Percentiles rank a stretch among this genome's conserved stretches.
These are phyloP conservation scores for Gymnothorax reevesii DNA, from an alignment of 2,797 vertebrate species.

Conservation along the genomic window DNA sequence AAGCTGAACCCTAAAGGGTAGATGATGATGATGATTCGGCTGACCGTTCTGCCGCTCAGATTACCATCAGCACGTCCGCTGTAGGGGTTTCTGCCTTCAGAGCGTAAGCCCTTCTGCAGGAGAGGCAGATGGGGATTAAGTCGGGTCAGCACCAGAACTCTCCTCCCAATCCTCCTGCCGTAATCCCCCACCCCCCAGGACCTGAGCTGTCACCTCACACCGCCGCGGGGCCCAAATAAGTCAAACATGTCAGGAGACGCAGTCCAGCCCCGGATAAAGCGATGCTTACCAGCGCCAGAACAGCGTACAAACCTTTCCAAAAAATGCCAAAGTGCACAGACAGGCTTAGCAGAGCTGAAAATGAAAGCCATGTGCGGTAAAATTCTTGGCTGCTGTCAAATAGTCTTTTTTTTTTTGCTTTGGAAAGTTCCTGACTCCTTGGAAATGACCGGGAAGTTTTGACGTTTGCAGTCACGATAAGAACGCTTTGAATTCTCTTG, in stretches of 20 bases:
- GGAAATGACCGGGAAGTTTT: too few relatives aligned
- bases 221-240: background rate
- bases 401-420: too few relatives aligned
- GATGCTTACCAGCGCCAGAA: background rate
- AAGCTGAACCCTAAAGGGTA: background rate
- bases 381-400: background rate
- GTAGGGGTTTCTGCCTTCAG: background rate
- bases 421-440: too few relatives aligned
- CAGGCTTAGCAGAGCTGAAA: background rate
- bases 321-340: background rate
- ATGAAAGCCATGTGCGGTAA: background rate
- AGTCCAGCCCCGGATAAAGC: background rate
- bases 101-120: background rate
- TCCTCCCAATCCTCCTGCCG: background rate
- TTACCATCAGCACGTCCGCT: background rate
- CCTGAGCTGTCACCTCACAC: accelerated
- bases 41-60: background rate
- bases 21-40: background rate
- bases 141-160: background rate
- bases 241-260: background rate
- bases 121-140: background rate
- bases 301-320: background rate
- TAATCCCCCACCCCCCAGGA: background rate
- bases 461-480: too few relatives aligned
- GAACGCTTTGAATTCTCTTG: too few relatives aligned